Evolutionary conservation across 2,888 invertebrate genomes (phyloP), one percentile per base, ranked within the genome.

Genomic region (Acanthococcus lagerstroemiae): DNA sequence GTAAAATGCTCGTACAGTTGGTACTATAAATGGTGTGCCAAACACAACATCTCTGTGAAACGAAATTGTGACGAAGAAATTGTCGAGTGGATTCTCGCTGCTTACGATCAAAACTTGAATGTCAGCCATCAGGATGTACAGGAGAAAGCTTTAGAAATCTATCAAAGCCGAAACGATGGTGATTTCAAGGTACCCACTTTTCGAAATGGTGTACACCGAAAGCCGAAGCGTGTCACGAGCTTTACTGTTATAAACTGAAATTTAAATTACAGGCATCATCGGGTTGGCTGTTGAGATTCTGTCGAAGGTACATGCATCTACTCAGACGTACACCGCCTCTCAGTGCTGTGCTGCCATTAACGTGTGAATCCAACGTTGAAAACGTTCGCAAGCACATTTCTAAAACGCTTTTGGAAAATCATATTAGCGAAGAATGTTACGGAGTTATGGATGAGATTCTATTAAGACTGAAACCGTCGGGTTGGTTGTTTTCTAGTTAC

Each of bases 1-100:
- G 17, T 24, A 17, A 44, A 12, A 9, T 46, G 24, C 21, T 58
- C 58, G 6, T 46, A 19, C 15, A 58, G 45, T 21, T 58, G 58
- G 58, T 58, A 58, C 26, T 58, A 58, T 17, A 58, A 58, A n/a
- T 58, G 58, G 58, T 58, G 58, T 24, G 46, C 46, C 17, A 46
- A 24, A 15, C 22, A 45, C 4, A 58, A 46, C 17, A 46, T 58
- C 17, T 25, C 17, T n/a, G 26, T 58, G 2, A 58, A 58, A 6
- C 22, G 17, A n/a, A 37, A 58, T 19, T 58, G 45, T 9, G 58
- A 58, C 46, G 58, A 58, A 58, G 46, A 58, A n/a, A 58, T 58
- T 7, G 46, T 58, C 17, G 45, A 17, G 25, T 58, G 58, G 58
- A 58, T 58, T 46, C 26, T 58, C 15, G 22, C 19, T 17, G 44